Evolutionary conservation across 2,797 vertebrate species (phyloP), one percentile per base, ranked within the genome.

Genomic region (Acridotheres tristis): DNA sequence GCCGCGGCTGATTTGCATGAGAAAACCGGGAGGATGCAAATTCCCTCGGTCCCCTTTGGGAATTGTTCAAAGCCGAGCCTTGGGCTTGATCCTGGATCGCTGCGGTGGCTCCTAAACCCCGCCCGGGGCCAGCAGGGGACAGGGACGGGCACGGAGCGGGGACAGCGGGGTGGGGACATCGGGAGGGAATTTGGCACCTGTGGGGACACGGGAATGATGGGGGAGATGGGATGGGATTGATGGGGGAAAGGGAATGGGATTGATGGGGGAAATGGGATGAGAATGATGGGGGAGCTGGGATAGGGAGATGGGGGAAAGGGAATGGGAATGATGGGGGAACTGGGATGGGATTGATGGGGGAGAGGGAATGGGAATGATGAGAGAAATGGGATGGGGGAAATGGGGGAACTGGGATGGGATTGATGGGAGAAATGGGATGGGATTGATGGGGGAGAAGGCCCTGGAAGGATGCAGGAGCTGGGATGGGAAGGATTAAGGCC

Each of bases 11-110:
- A 74, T 91, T 89, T 96, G 86, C 88, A 71, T 71, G 77, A 79
- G 87, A 74, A 95, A 95, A 85, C 25, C 14, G 17, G 66, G 61
- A 76, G 69, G 90, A 50, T 91, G 90, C 69, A 73, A 85, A 89
- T 77, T 25, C 47, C 47, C 47, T 23, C 40, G 40, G 22, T 76
- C 74, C 74, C 72, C 86, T 53, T 15, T 7, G 51, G 53, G 40
- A 30, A 51, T 27, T 27, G 50, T 25, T 21, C 3, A 2, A 34
- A 71, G 85, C 59, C n/a, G 0, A 38, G 83, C 63, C 17, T 14
- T 25, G 75, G 74, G 73, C 36, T 32, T 20, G 12, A 11, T 29
- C 43, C 66, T 1, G 47, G 50, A 22, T 25, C 21, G 38, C 47
- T 21, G n/a, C 13, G 38, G 2, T 11, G 54, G 66, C 36, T 53